Evolutionary conservation across 2,888 invertebrate genomes (phyloP).

Genomic region (Amphipoea lucens): DNA sequence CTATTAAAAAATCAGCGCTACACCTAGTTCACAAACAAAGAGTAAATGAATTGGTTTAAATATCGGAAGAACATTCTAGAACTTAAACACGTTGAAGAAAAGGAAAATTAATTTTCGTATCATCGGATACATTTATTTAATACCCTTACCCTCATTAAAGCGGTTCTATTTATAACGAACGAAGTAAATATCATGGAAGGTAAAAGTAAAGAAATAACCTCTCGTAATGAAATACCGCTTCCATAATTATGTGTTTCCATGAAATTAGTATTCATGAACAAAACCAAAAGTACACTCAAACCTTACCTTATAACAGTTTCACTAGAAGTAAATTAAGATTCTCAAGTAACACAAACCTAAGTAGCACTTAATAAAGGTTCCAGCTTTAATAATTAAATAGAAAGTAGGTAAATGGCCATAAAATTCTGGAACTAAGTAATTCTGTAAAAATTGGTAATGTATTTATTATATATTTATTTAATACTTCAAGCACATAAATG

Average conservation of each 20-base stretch:
- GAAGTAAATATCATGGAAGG: constrained; percentile 24
- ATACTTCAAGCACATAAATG: too few relatives aligned
- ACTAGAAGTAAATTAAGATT: constrained; percentile 8
- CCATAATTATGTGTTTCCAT: not conserved
- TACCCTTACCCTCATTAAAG: constrained; percentile 38
- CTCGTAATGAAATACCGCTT: not conserved
- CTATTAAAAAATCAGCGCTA: not conserved
- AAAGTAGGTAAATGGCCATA: not conserved
- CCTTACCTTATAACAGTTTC: not conserved
- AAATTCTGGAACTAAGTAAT: not conserved
- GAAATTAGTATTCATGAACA: not conserved
- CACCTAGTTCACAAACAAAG: not conserved
- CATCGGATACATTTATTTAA: constrained; percentile 23
- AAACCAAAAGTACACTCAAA: not conserved
- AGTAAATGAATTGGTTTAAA: not conserved
- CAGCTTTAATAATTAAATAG: constrained; percentile 30
- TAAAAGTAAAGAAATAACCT: not conserved
- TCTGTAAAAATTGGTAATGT: not conserved
- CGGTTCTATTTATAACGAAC: constrained; percentile 13
- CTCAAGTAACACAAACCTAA: not conserved
- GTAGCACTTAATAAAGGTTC: not conserved
- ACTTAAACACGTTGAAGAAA: not conserved
- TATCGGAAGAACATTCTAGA: not conserved
- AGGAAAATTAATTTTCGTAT: not conserved
- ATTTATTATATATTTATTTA: too few relatives aligned